Conservation (phyloP, 2,888 invertebrate species). For the Branchellion lobata region DNA sequence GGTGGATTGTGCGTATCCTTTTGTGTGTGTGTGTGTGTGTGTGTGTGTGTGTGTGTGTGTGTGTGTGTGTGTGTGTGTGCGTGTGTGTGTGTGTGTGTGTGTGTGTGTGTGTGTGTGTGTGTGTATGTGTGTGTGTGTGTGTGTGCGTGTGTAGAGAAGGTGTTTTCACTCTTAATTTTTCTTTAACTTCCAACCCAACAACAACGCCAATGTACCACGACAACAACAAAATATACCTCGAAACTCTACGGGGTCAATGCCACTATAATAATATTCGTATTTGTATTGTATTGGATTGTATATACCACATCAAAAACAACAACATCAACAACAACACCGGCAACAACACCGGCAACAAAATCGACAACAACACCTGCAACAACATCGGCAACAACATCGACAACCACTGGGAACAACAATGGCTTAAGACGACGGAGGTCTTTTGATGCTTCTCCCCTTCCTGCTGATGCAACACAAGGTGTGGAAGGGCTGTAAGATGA, state of each 20-base stretch:
- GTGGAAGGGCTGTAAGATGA: slow-evolving; percentile 97
- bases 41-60: neutral
- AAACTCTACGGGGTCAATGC: no score
- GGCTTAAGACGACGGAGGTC: slow-evolving; percentile 80
- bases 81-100: slow-evolving; percentile 68
- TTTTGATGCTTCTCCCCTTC: slow-evolving; percentile 94
- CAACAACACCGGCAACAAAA: neutral
- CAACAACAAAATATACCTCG: no score
- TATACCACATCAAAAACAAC: neutral
- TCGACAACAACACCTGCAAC: neutral
- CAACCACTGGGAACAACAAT: neutral
- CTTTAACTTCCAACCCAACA: neutral
- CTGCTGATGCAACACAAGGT: slow-evolving; percentile 67
- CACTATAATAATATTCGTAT: no score
- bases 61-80: no score
- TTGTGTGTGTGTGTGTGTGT: neutral
- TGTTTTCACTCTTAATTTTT: no score
- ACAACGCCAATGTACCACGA: neutral
- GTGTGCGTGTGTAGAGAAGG: no score
- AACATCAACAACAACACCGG: neutral
- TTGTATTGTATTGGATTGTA: neutral
- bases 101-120: neutral
- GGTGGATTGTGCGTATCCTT: slow-evolving; percentile 89
- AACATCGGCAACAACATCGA: neutral
- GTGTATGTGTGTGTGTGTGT: neutral